phyloP scores from a whole-genome alignment of 2,888 invertebrate species.

The Ichneumon xanthorius region DNA sequence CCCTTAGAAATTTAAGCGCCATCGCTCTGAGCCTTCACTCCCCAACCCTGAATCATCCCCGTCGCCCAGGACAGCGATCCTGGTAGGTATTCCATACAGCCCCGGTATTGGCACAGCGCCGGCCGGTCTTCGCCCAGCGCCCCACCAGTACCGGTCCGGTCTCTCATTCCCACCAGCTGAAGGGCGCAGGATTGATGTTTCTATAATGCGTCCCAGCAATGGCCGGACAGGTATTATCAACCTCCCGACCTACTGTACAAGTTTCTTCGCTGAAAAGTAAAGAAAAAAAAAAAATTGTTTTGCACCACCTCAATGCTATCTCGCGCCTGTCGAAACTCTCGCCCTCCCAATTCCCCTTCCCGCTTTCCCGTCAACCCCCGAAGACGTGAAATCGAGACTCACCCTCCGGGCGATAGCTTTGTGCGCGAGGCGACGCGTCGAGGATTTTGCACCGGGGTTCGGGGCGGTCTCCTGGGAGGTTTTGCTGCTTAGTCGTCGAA shows the following conservation, averaged over 20 bases:
- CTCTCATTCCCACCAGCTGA: slow-evolving; percentile 13
- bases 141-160: no score
- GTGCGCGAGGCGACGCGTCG: slow-evolving; percentile 36
- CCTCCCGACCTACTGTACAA: slow-evolving; percentile 51
- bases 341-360: slow-evolving; percentile 19
- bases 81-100: no score
- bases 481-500: slow-evolving; percentile 55
- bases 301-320: slow-evolving; percentile 59
- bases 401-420: slow-evolving; percentile 38
- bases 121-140: no score
- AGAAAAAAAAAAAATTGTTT: slow-evolving; percentile 22
- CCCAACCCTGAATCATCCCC: no score
- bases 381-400: slow-evolving; percentile 62
- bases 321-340: slow-evolving; percentile 50
- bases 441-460: slow-evolving; percentile 40
- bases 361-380: slow-evolving; percentile 28
- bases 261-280: slow-evolving; percentile 34
- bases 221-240: slow-evolving; percentile 57
- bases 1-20: no score
- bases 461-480: slow-evolving; percentile 42
- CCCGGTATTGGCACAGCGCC: no score
- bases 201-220: slow-evolving; percentile 41
- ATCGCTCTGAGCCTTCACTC: no score
- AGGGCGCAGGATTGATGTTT: slow-evolving; percentile 31
- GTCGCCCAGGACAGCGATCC: no score